phyloP scores from a whole-genome alignment of 2,888 invertebrate genomes.

The Perdita meconis region DNA sequence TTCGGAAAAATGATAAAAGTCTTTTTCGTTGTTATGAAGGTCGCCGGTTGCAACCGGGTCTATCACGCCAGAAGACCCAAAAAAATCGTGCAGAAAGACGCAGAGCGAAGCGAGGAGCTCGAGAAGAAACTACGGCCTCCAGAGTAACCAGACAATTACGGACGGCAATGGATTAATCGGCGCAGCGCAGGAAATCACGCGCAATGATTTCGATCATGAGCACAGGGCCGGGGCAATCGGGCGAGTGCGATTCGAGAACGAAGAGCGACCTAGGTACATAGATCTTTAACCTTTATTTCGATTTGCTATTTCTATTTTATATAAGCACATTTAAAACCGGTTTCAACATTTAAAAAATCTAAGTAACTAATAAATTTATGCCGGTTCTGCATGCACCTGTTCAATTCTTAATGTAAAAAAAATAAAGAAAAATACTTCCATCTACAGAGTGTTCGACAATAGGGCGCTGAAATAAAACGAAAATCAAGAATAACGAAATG shows the following conservation, averaged over 20 bases:
- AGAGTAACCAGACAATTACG: conserved; percentile 34
- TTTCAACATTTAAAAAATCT: too few relatives aligned
- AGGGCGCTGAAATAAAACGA: too few relatives aligned
- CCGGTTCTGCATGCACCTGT: too few relatives aligned
- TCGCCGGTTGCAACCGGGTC: conserved; percentile 8
- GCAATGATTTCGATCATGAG: conserved; percentile 55
- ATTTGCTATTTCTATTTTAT: too few relatives aligned
- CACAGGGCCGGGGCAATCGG: conserved; percentile 36
- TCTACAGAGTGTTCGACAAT: too few relatives aligned
- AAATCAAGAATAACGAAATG: too few relatives aligned
- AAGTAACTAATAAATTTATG: too few relatives aligned
- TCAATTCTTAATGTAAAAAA: too few relatives aligned
- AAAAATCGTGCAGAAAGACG: conserved; percentile 10
- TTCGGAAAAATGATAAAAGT: background rate
- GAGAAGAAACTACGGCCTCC: conserved; percentile 29
- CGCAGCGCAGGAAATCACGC: conserved; percentile 55
- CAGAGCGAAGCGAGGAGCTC: conserved; percentile 12
- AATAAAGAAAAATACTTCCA: too few relatives aligned
- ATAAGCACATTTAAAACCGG: too few relatives aligned
- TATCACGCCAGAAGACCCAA: background rate
- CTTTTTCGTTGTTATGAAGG: conserved; percentile 21
- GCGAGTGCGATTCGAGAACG: conserved; percentile 70
- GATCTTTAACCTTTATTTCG: background rate
- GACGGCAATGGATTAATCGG: conserved; percentile 63
- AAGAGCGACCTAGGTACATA: conserved; percentile 52